Conservation (phyloP, 1,140 invertebrate species). For the Polypedilum vanderplanki region DNA sequence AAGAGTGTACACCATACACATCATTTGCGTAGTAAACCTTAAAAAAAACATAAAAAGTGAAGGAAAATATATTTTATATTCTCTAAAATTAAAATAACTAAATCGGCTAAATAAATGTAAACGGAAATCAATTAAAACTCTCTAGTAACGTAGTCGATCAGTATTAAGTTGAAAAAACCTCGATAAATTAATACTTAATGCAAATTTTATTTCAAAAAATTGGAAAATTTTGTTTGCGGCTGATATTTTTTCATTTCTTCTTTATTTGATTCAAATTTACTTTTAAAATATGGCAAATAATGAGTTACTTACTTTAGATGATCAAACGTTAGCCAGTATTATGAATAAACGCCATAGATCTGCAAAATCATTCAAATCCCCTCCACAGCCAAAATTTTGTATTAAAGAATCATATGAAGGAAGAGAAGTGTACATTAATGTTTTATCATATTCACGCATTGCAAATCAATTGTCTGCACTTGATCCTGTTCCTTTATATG, state of each 20-base stretch:
- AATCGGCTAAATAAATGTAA: too few relatives aligned
- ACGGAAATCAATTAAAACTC: too few relatives aligned
- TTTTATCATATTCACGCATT: constrained; percentile 64
- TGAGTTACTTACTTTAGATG: neutral
- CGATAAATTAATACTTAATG: neutral
- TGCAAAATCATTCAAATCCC: constrained; percentile 52
- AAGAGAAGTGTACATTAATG: constrained; percentile 57
- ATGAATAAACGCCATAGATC: constrained; percentile 4
- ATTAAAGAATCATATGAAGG: constrained; percentile 57
- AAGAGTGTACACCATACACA: too few relatives aligned
- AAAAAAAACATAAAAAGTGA: too few relatives aligned
- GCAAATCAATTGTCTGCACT: constrained; percentile 54
- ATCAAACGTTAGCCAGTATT: constrained; percentile 2
- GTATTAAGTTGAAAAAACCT: neutral
- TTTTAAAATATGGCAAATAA: constrained; percentile 29
- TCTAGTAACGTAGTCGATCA: too few relatives aligned
- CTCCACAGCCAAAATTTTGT: constrained; percentile 67
- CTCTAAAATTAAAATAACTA: too few relatives aligned
- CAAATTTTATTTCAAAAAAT: neutral
- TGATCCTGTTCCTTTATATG: constrained; percentile 58
- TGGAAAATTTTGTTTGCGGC: neutral
- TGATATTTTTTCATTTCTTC: neutral
- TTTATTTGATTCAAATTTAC: too few relatives aligned
- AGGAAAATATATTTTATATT: too few relatives aligned
- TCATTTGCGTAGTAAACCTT: too few relatives aligned